These are phyloP conservation scores for Amblyraja radiata DNA, from an alignment of 2,797 vertebrate genomes.

Conservation along the genomic window DNA sequence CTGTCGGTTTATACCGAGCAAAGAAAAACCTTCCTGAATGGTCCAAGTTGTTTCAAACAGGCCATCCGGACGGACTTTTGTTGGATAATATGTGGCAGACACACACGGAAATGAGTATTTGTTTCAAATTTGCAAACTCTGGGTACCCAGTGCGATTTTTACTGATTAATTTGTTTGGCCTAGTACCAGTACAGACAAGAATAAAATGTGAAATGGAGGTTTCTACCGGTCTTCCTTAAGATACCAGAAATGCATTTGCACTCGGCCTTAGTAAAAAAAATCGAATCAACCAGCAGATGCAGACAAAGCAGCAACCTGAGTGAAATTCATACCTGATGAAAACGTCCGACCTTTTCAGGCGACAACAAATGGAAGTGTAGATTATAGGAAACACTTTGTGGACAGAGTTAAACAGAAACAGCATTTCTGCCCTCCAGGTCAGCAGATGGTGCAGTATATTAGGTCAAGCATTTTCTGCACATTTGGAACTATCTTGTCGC, in stretches of 20 bases:
- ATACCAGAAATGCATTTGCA: neutral
- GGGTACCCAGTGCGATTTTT: neutral
- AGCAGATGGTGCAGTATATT: constrained; percentile 15
- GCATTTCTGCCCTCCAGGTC: constrained; percentile 16
- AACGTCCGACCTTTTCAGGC: neutral
- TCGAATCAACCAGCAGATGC: constrained; percentile 1
- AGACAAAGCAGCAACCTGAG: neutral
- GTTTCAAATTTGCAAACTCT: neutral
- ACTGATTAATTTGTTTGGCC: neutral
- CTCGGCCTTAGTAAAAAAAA: neutral
- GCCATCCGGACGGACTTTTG: neutral
- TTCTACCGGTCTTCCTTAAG: neutral
- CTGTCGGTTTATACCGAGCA: neutral
- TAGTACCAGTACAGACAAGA: neutral
- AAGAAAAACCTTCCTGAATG: neutral
- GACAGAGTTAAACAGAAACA: constrained; percentile 29
- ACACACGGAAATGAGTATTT: neutral
- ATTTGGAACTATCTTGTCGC: constrained; percentile 22
- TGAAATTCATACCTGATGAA: constrained; percentile 33
- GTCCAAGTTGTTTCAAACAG: neutral
- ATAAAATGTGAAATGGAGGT: neutral
- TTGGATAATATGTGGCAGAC: neutral
- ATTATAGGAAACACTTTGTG: constrained; percentile 22
- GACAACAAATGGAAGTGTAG: constrained; percentile 1
- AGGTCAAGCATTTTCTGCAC: neutral